phyloP scores from a whole-genome alignment of 37 sponge, comb jelly and placozoan species.

The Mnemiopsis leidyi region DNA sequence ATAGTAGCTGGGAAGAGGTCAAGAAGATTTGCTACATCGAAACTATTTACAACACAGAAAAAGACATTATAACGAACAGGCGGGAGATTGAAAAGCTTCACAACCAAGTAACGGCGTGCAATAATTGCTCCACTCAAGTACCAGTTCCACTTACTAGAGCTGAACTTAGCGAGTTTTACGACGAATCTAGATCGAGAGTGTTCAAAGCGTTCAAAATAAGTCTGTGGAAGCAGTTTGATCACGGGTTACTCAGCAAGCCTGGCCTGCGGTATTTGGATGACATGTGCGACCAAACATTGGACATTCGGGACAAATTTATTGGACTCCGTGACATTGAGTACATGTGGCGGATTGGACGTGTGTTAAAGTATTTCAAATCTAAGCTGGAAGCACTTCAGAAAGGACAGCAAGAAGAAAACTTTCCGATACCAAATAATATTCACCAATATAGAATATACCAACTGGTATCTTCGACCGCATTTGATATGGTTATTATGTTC shows the following conservation, averaged over 20 bases:
- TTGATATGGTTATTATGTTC: conserved; percentile 73
- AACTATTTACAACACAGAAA: conserved; percentile 24
- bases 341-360: conserved; percentile 72
- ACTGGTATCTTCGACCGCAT: conserved; percentile 64
- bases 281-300: conserved; percentile 78
- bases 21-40: conserved; percentile 67
- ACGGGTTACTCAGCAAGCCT: conserved; percentile 82
- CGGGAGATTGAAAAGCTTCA: conserved; percentile 25
- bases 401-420: conserved; percentile 12
- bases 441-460: conserved; percentile 65
- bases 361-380: not conserved
- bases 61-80: not conserved
- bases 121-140: conserved; percentile 67
- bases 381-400: not conserved
- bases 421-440: conserved; percentile 33
- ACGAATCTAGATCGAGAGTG: conserved; percentile 76
- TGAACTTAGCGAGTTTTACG: conserved; percentile 81
- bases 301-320: conserved; percentile 77
- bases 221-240: conserved; percentile 93
- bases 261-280: conserved; percentile 77
- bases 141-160: conserved; percentile 74
- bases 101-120: conserved; percentile 64
- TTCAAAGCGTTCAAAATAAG: conserved; percentile 89
- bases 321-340: conserved; percentile 74
- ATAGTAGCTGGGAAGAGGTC: conserved; percentile 89